Evolutionary conservation across 2,888 invertebrate species (phyloP).

Genomic region (Ernsta delagoae): DNA sequence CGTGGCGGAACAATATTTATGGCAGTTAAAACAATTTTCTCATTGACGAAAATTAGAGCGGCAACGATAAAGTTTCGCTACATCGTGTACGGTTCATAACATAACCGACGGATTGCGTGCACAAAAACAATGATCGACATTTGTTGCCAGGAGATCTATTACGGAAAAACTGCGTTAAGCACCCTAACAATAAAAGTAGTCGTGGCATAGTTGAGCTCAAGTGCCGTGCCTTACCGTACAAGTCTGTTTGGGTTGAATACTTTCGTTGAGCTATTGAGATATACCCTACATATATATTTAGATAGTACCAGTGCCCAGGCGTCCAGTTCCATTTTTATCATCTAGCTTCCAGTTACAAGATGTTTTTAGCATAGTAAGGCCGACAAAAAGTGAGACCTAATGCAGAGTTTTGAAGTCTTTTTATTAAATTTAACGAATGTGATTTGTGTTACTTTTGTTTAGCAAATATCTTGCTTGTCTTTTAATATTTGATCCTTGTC

Average conservation of each 20-base stretch:
- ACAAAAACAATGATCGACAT: slow-evolving; percentile 69
- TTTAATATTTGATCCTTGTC: no score
- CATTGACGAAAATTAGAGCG: slow-evolving; percentile 58
- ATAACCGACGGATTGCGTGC: slow-evolving; percentile 71
- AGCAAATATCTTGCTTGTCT: no score
- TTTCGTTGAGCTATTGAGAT: background rate
- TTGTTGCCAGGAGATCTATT: slow-evolving; percentile 60
- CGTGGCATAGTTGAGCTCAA: slow-evolving; percentile 42
- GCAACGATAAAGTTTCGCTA: slow-evolving; percentile 56
- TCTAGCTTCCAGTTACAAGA: no score
- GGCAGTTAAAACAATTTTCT: slow-evolving; percentile 51
- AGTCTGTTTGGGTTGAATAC: background rate
- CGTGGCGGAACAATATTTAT: slow-evolving; percentile 42
- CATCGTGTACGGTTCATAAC: slow-evolving; percentile 50
- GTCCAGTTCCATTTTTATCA: no score
- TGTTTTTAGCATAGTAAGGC: no score
- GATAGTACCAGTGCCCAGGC: no score
- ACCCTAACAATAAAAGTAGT: slow-evolving; percentile 59
- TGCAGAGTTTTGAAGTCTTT: no score
- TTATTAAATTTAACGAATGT: no score
- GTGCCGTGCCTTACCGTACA: slow-evolving; percentile 11
- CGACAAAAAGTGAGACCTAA: no score
- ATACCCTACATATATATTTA: no score
- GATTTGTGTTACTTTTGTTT: no score
- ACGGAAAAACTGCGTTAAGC: slow-evolving; percentile 63